Percentiles rank a stretch among this genome's conserved stretches.
phyloP scores from a whole-genome alignment of 30 jellyfish, hydroid and myxozoan species.

The Pelagia noctiluca region DNA sequence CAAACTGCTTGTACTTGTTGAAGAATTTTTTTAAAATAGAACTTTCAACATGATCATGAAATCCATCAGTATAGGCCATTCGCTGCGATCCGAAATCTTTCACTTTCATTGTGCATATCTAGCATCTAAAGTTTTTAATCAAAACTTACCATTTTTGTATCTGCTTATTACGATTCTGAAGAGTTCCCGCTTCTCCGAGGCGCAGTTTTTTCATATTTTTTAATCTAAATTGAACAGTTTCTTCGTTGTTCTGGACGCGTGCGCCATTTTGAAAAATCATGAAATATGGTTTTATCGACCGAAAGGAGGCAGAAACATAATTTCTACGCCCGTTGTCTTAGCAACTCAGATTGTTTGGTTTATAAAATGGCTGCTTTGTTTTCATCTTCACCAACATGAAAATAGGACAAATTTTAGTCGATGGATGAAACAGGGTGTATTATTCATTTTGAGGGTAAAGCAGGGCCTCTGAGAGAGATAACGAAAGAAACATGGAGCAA shows the following conservation, averaged over 20 bases:
- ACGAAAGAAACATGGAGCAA: constrained; percentile 11
- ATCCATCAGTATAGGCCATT: constrained; percentile 5
- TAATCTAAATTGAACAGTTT: constrained; percentile 4
- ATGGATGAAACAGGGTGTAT: constrained; percentile 17
- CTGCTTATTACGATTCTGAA: constrained; percentile 2
- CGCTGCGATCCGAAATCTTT: no score
- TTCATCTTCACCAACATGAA: no score
- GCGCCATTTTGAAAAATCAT: no score
- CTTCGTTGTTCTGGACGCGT: background rate
- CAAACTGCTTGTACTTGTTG: constrained; percentile 18
- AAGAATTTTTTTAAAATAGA: constrained; percentile 10
- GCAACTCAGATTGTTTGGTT: constrained; percentile 4
- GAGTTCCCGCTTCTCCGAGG: constrained; percentile 29
- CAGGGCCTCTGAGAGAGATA: constrained; percentile 7
- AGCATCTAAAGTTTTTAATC: constrained; percentile 1
- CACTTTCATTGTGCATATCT: constrained; percentile 12
- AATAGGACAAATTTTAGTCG: background rate
- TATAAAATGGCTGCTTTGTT: constrained; percentile 7
- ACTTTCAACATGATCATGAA: constrained; percentile 24
- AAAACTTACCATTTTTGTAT: background rate
- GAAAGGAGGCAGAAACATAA: no score
- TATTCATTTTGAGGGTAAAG: constrained; percentile 13
- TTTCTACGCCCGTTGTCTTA: no score
- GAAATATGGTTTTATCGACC: no score
- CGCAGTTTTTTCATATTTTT: background rate